phyloP scores from a whole-genome alignment of 2,888 invertebrate genomes.

The Erannis defoliaria region DNA sequence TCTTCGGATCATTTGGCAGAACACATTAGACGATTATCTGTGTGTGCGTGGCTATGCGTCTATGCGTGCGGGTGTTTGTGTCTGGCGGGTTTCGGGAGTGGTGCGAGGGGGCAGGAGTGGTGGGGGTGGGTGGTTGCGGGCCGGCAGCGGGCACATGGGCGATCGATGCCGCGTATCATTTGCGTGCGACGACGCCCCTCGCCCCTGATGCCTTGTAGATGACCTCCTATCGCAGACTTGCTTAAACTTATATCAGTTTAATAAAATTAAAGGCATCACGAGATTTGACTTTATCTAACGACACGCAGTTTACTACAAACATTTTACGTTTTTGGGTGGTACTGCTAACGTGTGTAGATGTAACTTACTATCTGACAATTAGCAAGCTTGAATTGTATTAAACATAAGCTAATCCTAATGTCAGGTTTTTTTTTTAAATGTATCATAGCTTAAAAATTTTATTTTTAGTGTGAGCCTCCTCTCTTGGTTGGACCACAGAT shows the following conservation, averaged over 20 bases:
- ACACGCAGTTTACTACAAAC: background rate
- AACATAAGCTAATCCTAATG: no score
- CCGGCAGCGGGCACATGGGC: constrained; percentile 66
- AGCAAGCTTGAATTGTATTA: no score
- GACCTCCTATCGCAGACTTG: constrained; percentile 49
- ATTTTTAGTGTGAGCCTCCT: no score
- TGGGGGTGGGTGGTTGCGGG: constrained; percentile 58
- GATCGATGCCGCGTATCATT: constrained; percentile 85
- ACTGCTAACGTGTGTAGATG: background rate
- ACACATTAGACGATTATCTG: constrained; percentile 74
- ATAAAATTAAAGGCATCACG: constrained; percentile 4
- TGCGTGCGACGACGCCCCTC: constrained; percentile 72
- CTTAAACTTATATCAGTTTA: constrained; percentile 17
- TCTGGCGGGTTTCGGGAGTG: constrained; percentile 55
- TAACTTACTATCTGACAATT: background rate
- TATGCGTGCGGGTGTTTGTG: constrained; percentile 69
- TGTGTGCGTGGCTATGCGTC: constrained; percentile 65
- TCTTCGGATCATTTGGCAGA: constrained; percentile 81
- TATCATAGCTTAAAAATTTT: no score
- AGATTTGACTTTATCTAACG: background rate
- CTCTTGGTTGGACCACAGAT: no score
- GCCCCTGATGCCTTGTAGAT: constrained; percentile 57
- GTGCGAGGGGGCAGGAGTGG: constrained; percentile 45
- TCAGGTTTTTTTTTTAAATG: no score
- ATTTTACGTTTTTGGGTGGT: background rate